Conservation (phyloP, 2,113 vertebrate genomes). For the Psilopogon haemacephalus region DNA sequence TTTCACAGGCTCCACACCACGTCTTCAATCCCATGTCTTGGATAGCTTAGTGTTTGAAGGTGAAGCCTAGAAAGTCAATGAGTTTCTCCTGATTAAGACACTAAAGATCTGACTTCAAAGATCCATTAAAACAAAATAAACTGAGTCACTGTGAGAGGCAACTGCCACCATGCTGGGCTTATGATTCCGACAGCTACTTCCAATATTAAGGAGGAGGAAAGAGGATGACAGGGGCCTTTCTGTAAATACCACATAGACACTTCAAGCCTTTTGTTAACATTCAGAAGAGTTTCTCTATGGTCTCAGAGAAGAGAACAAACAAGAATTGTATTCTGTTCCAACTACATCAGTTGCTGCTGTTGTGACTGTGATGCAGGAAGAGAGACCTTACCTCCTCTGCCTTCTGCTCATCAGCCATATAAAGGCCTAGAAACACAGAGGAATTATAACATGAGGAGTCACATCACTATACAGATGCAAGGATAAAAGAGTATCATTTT, state of each 20-base stretch:
- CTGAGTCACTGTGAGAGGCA: not conserved
- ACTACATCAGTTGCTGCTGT: not conserved
- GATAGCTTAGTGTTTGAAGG: slow-evolving; percentile 2
- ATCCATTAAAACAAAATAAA: not conserved
- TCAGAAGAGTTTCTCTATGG: slow-evolving; percentile 10
- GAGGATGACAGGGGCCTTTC: slow-evolving; percentile 17
- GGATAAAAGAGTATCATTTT: not conserved
- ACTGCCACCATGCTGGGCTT: slow-evolving; percentile 16
- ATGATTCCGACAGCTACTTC: not conserved
- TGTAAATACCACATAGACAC: not conserved
- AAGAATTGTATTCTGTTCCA: not conserved
- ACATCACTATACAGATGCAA: not conserved
- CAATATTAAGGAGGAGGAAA: slow-evolving; percentile 7
- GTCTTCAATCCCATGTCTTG: slow-evolving; percentile 18
- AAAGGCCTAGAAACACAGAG: not conserved
- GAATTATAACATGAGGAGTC: not conserved
- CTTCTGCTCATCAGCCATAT: slow-evolving; percentile 9
- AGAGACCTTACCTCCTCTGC: slow-evolving; percentile 22
- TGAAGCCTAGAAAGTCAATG: not conserved
- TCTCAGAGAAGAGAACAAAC: slow-evolving; percentile 21
- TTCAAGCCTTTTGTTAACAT: slow-evolving; percentile 10
- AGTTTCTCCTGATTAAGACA: slow-evolving; percentile 45
- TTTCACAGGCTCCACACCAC: not conserved
- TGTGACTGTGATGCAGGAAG: not conserved
- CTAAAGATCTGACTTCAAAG: slow-evolving; percentile 10